Percentiles rank a stretch among this genome's conserved stretches.
Conservation (phyloP, 2,113 vertebrate genomes). For the Vimba vimba region DNA sequence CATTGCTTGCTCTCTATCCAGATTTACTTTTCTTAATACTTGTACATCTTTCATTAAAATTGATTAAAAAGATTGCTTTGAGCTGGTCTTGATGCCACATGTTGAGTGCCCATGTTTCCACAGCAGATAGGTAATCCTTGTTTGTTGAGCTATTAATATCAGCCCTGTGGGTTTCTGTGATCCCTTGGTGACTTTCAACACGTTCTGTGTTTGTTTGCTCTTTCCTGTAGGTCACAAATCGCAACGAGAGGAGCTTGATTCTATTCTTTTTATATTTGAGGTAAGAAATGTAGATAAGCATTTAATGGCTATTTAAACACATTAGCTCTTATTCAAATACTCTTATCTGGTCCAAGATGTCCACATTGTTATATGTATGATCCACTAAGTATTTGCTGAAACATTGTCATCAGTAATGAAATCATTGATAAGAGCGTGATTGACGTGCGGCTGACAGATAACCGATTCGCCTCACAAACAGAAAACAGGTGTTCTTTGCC, state of each 20-base stretch:
- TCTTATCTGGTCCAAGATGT: neutral
- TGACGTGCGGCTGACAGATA: neutral
- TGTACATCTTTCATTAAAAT: neutral
- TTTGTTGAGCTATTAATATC: conserved; percentile 29
- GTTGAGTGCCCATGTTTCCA: neutral
- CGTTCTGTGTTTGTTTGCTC: conserved; percentile 4
- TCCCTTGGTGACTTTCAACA: neutral
- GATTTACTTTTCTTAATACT: neutral
- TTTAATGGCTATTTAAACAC: neutral
- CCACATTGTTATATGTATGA: neutral
- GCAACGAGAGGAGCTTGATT: conserved; percentile 97
- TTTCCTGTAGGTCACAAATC: conserved; percentile 91
- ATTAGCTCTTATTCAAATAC: neutral
- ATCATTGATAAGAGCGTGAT: neutral
- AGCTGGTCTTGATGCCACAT: neutral
- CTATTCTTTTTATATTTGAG: conserved; percentile 99
- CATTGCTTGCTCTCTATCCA: neutral
- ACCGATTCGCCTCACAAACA: neutral
- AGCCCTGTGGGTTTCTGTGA: conserved; percentile 22
- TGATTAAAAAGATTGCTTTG: neutral
- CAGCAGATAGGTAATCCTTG: conserved; percentile 4
- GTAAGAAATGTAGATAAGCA: conserved; percentile 73
- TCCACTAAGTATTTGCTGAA: neutral
- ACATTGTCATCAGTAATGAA: neutral
- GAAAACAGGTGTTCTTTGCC: conserved; percentile 31